Evolutionary conservation across 2,888 invertebrate species (phyloP).

Genomic region (Tenthredo livida): DNA sequence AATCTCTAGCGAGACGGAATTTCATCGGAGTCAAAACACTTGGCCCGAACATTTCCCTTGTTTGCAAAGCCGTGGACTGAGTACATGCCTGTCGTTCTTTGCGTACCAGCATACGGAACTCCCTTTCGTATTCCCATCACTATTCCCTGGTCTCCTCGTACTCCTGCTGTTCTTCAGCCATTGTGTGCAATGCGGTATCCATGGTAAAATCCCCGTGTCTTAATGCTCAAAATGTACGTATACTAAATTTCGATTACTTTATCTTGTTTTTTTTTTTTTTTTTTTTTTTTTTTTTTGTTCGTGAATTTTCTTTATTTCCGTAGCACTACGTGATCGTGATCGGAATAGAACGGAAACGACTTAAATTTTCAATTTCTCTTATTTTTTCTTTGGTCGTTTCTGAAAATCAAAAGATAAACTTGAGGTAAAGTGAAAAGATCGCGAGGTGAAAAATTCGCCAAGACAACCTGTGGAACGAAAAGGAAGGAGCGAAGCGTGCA

Average conservation of each 20-base stretch:
- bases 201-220: neutral
- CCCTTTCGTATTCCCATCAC: constrained; percentile 10
- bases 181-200: constrained; percentile 23
- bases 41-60: constrained; percentile 44
- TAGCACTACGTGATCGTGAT: neutral
- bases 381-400: neutral
- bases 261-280: neutral
- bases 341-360: neutral
- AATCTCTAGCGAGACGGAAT: constrained; percentile 40
- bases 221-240: neutral
- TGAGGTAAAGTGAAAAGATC: constrained; percentile 24
- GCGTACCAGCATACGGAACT: constrained; percentile 39
- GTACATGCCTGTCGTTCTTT: constrained; percentile 43
- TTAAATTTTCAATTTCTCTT: neutral
- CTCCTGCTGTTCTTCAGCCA: neutral
- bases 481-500: constrained; percentile 17
- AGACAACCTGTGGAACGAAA: constrained; percentile 49
- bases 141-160: constrained; percentile 29
- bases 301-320: neutral
- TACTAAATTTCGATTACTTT: constrained; percentile 7
- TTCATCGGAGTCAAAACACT: constrained; percentile 48
- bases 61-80: constrained; percentile 36
- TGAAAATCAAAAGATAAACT: constrained; percentile 31
- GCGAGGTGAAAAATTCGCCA: constrained; percentile 38
- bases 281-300: neutral